Conservation (phyloP, 2,113 vertebrate genomes). For the Pyrgilauda ruficollis region DNA sequence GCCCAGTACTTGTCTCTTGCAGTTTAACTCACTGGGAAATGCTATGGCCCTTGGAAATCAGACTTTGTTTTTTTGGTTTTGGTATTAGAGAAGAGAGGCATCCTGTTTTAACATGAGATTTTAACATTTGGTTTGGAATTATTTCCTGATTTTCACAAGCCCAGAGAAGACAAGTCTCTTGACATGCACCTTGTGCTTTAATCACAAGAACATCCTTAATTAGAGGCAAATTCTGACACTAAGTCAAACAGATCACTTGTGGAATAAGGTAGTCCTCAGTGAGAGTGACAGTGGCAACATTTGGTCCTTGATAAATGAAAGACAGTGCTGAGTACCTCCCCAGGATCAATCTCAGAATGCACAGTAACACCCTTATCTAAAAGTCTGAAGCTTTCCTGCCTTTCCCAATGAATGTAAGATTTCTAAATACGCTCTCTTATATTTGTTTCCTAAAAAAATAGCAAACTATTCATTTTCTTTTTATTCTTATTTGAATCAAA, state of each 20-base stretch:
- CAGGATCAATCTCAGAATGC: neutral
- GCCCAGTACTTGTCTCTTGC: neutral
- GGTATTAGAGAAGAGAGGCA: neutral
- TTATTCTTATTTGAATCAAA: neutral
- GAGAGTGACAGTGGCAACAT: slow-evolving; percentile 31
- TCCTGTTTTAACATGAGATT: neutral
- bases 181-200: slow-evolving; percentile 23
- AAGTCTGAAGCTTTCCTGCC: neutral
- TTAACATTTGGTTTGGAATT: neutral
- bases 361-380: neutral
- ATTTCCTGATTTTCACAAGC: slow-evolving; percentile 3
- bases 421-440: neutral
- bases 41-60: neutral
- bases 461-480: neutral
- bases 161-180: slow-evolving; percentile 7
- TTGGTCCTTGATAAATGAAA: slow-evolving; percentile 34
- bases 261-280: slow-evolving; percentile 3
- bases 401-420: neutral
- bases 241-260: slow-evolving; percentile 21
- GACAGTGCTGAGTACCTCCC: neutral
- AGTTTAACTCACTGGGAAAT: neutral
- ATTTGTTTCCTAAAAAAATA: neutral
- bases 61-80: neutral
- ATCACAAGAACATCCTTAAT: slow-evolving; percentile 43
- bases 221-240: slow-evolving; percentile 21